These are phyloP conservation scores for Hystrix cristata DNA, from an alignment of 2,113 vertebrate genomes.

Conservation along the genomic window DNA sequence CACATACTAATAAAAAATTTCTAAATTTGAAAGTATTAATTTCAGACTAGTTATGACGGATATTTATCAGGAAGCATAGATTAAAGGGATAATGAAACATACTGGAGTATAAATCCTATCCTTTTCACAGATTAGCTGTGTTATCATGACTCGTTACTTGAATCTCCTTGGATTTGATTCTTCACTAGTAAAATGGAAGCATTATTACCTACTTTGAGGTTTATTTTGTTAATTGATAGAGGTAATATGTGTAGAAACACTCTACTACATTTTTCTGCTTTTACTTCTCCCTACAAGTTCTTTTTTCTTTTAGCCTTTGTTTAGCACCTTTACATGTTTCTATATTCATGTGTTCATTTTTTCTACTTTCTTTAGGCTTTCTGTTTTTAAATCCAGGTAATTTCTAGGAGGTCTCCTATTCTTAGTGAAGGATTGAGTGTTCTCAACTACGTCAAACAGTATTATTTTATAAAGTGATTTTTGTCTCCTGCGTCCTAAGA, in stretches of 20 bases:
- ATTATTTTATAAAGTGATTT: slow-evolving; percentile 1
- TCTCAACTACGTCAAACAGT: neutral
- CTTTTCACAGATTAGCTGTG: neutral
- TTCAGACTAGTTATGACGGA: neutral
- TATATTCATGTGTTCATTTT: neutral
- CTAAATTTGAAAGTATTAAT: neutral
- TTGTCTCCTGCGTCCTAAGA: slow-evolving; percentile 1
- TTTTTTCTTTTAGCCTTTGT: neutral
- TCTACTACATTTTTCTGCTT: neutral
- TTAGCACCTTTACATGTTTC: neutral
- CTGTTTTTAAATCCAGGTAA: neutral
- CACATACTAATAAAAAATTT: neutral
- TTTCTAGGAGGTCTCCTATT: neutral
- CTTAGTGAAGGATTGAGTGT: neutral
- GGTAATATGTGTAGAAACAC: neutral
- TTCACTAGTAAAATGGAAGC: neutral
- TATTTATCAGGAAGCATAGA: neutral
- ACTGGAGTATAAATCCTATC: neutral
- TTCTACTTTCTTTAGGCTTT: slow-evolving; percentile 30
- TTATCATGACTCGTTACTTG: neutral
- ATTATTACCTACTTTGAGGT: neutral
- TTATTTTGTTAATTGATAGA: neutral
- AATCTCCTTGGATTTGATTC: neutral
- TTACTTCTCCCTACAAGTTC: neutral
- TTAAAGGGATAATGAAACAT: neutral